Conservation (phyloP, 2,797 vertebrate species). For the Neosalanx taihuensis region DNA sequence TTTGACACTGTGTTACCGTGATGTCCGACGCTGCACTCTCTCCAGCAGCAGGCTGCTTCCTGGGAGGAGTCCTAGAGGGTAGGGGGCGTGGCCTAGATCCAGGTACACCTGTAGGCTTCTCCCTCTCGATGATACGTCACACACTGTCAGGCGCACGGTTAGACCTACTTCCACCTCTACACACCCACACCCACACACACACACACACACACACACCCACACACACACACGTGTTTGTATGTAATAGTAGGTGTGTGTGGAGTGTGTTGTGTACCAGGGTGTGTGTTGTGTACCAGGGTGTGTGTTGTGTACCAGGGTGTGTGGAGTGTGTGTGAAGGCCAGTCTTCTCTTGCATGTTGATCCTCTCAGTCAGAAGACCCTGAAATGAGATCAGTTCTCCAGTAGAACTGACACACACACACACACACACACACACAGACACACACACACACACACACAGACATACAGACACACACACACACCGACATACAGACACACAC, state of each 20-base stretch:
- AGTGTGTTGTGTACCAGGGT: constrained; percentile 24
- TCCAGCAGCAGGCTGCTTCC: constrained; percentile 36
- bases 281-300: not conserved
- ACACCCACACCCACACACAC: constrained; percentile 12
- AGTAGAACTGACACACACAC: not conserved
- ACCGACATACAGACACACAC: not conserved
- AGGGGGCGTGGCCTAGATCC: constrained; percentile 40
- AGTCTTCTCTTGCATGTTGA: constrained; percentile 37
- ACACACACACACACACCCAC: constrained; percentile 5
- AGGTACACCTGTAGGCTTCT: constrained; percentile 43
- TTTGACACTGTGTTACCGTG: constrained; percentile 23
- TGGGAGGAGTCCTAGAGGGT: constrained; percentile 41
- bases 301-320: constrained; percentile 3
- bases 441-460: not conserved
- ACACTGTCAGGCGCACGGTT: constrained; percentile 40
- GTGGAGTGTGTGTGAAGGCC: constrained; percentile 6
- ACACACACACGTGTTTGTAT: not conserved
- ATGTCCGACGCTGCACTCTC: constrained; percentile 43
- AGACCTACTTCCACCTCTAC: constrained; percentile 24
- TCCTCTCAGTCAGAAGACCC: constrained; percentile 42
- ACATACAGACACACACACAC: not conserved
- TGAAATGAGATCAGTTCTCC: constrained; percentile 38
- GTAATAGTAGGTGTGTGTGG: not conserved
- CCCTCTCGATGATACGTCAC: constrained; percentile 14
- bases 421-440: not conserved